These are phyloP conservation scores for Holcopasites calliopsidis DNA, from an alignment of 1,140 invertebrate genomes.

Conservation along the genomic window DNA sequence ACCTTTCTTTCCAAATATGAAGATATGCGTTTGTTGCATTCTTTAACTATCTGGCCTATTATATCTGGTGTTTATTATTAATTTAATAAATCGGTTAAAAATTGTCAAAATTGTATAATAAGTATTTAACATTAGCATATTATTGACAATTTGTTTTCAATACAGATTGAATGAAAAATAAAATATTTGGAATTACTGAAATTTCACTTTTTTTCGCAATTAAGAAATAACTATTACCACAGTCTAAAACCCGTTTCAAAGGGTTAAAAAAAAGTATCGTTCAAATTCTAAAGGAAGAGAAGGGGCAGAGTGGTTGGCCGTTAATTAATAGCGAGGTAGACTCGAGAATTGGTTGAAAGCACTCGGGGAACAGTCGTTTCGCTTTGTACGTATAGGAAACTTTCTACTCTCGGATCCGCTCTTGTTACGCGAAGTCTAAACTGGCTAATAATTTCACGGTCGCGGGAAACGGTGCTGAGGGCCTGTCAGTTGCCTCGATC, in stretches of 20 bases:
- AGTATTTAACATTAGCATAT: too few species aligned
- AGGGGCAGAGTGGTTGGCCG: not conserved
- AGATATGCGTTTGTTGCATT: too few species aligned
- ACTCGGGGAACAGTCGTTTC: not conserved
- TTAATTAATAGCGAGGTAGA: conserved; percentile 5
- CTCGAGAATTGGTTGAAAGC: not conserved
- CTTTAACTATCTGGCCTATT: too few species aligned
- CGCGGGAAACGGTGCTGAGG: not conserved
- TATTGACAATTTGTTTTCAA: too few species aligned
- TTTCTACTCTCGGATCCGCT: not conserved
- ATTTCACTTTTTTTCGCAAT: not conserved
- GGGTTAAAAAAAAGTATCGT: too few species aligned
- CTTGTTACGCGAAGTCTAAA: not conserved
- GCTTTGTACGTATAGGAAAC: not conserved
- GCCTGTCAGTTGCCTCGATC: not conserved
- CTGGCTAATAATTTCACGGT: conserved; percentile 10
- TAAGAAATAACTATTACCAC: not conserved
- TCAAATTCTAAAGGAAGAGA: not conserved
- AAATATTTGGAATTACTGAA: too few species aligned
- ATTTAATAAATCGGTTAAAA: too few species aligned
- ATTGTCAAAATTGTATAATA: too few species aligned
- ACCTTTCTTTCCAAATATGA: too few species aligned
- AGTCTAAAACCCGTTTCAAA: not conserved
- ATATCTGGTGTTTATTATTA: too few species aligned
- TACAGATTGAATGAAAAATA: too few species aligned